Conservation (phyloP, 2,888 invertebrate genomes). For the Eupithecia pulchellata region DNA sequence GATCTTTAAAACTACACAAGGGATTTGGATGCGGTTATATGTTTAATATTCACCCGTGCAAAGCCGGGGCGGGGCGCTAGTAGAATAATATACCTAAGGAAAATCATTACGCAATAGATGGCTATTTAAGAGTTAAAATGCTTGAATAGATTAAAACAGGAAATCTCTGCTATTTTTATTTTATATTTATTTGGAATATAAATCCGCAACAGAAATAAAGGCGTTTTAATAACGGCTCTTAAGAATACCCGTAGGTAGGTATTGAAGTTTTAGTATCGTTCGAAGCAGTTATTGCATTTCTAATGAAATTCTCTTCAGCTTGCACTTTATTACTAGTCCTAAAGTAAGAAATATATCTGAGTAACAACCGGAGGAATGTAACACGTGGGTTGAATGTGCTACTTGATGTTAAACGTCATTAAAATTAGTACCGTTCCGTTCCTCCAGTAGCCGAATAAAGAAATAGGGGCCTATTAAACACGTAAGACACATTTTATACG, state of each 20-base stretch:
- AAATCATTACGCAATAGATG: not conserved
- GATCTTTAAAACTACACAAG: too few relatives aligned
- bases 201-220: not conserved
- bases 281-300: slow-evolving; percentile 16
- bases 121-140: not conserved
- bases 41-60: too few relatives aligned
- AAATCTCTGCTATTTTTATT: slow-evolving; percentile 1
- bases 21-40: too few relatives aligned
- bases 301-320: slow-evolving; percentile 11
- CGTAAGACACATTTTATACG: slow-evolving; percentile 70
- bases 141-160: not conserved
- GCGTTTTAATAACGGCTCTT: slow-evolving; percentile 6
- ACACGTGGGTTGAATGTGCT: slow-evolving; percentile 49
- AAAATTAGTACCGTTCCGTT: slow-evolving; percentile 56
- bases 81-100: not conserved
- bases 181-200: not conserved
- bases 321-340: slow-evolving; percentile 35
- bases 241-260: slow-evolving; percentile 2
- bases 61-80: too few relatives aligned
- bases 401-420: slow-evolving; percentile 61
- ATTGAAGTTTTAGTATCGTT: not conserved
- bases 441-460: slow-evolving; percentile 74
- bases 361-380: slow-evolving; percentile 38
- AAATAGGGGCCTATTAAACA: slow-evolving; percentile 70
- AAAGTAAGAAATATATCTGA: slow-evolving; percentile 36